phyloP scores from a whole-genome alignment of 2,888 invertebrate genomes.

The Lamellibrachia satsuma region DNA sequence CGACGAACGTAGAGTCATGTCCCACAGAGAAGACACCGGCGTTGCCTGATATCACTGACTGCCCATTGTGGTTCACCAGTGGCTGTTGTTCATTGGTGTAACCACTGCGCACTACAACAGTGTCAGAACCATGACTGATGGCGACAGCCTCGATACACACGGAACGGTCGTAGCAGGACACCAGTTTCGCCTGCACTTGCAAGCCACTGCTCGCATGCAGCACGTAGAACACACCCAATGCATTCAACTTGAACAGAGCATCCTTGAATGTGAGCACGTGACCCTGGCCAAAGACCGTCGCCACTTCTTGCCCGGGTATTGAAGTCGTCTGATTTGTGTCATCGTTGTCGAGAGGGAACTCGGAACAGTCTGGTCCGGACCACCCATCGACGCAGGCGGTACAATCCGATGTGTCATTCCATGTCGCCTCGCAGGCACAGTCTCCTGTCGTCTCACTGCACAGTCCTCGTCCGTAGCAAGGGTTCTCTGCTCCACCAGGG shows the following conservation, averaged over 20 bases:
- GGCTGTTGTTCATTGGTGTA: slow-evolving; percentile 28
- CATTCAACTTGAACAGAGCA: slow-evolving; percentile 33
- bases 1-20: slow-evolving; percentile 17
- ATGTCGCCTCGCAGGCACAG: slow-evolving; percentile 41
- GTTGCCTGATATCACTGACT: neutral
- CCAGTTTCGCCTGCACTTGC: slow-evolving; percentile 37
- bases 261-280: slow-evolving; percentile 38
- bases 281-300: slow-evolving; percentile 37
- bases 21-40: neutral
- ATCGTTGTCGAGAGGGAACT: neutral
- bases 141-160: slow-evolving; percentile 40
- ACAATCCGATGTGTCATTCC: slow-evolving; percentile 37
- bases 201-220: slow-evolving; percentile 29
- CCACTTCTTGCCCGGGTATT: neutral
- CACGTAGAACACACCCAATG: slow-evolving; percentile 40
- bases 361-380: slow-evolving; percentile 39
- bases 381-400: slow-evolving; percentile 37
- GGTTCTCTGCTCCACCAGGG: slow-evolving; percentile 40
- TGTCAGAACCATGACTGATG: slow-evolving; percentile 31
- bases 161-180: slow-evolving; percentile 35
- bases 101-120: slow-evolving; percentile 40
- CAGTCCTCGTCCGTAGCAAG: slow-evolving; percentile 40
- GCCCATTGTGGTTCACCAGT: slow-evolving; percentile 12
- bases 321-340: neutral
- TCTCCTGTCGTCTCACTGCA: slow-evolving; percentile 39